A percentile compares a stretch with the other conserved stretches of the same genome.
Conservation (phyloP, 1,140 invertebrate genomes). For the Coelopa frigida region DNA sequence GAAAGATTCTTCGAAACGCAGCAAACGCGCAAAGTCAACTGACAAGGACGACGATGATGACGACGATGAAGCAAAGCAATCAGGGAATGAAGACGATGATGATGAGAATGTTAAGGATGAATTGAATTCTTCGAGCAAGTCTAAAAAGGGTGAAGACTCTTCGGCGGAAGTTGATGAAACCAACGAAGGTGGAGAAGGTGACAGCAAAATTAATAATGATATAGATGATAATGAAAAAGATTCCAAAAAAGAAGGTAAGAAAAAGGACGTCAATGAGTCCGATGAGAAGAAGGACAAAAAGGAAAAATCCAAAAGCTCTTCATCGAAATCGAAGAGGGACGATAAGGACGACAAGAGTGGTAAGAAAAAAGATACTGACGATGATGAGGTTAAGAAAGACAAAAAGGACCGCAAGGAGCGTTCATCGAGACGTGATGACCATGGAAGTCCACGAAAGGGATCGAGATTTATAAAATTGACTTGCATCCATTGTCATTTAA, state of each 20-base stretch:
- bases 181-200: slow-evolving; percentile 9
- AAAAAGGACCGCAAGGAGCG: slow-evolving; percentile 13
- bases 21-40: slow-evolving; percentile 24
- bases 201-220: slow-evolving; percentile 20
- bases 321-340: slow-evolving; percentile 25
- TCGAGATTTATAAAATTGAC: slow-evolving; percentile 59
- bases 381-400: slow-evolving; percentile 26
- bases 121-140: slow-evolving; percentile 26
- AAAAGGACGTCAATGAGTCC: slow-evolving; percentile 30
- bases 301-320: slow-evolving; percentile 27
- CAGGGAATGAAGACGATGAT: slow-evolving; percentile 43
- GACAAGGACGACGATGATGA: slow-evolving; percentile 38
- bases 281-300: slow-evolving; percentile 21
- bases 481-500: slow-evolving; percentile 66
- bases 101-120: slow-evolving; percentile 18
- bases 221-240: slow-evolving; percentile 17
- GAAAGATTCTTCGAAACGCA: slow-evolving; percentile 21
- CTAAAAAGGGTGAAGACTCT: slow-evolving; percentile 34
- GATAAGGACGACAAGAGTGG: slow-evolving; percentile 24
- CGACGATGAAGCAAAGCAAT: slow-evolving; percentile 46
- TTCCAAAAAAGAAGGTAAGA: slow-evolving; percentile 32
- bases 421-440: slow-evolving; percentile 28
- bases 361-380: slow-evolving; percentile 16
- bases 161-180: slow-evolving; percentile 26
- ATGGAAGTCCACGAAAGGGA: slow-evolving; percentile 33